phyloP scores from a whole-genome alignment of 2,888 invertebrate species.

The Lasius platythorax region DNA sequence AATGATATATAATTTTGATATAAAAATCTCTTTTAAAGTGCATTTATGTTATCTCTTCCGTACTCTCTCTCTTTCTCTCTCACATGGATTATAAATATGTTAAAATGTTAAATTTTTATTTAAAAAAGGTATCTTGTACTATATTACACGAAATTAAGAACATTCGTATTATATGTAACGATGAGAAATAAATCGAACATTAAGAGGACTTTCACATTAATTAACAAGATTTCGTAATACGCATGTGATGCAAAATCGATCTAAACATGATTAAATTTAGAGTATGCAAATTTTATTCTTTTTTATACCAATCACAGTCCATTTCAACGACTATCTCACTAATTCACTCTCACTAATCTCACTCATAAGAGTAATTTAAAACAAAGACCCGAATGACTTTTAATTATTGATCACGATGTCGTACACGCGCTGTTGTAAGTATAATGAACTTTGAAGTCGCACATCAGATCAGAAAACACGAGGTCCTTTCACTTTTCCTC shows the following conservation, averaged over 20 bases:
- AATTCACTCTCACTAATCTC: background rate
- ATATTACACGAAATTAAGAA: background rate
- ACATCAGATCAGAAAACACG: slow-evolving; percentile 61
- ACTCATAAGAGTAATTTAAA: slow-evolving; percentile 13
- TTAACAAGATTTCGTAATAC: background rate
- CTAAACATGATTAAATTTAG: background rate
- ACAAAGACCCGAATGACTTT: background rate
- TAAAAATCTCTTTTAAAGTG: background rate
- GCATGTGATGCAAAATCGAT: background rate
- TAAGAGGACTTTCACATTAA: background rate
- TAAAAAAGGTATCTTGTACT: background rate
- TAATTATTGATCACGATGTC: slow-evolving; percentile 8
- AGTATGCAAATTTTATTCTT: background rate
- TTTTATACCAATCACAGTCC: background rate
- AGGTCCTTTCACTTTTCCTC: slow-evolving; percentile 73
- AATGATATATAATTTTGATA: background rate
- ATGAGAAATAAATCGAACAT: background rate
- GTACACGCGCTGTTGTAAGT: no score
- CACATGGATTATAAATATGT: background rate
- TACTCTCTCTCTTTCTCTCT: background rate
- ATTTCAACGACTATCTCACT: background rate
- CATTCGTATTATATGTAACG: background rate
- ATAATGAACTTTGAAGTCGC: slow-evolving; percentile 53
- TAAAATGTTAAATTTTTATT: background rate
- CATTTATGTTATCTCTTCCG: background rate